Percentiles rank a stretch among this genome's conserved stretches.
These are phyloP conservation scores for Climacteris rufus DNA, from an alignment of 2,113 vertebrate species.

Conservation along the genomic window DNA sequence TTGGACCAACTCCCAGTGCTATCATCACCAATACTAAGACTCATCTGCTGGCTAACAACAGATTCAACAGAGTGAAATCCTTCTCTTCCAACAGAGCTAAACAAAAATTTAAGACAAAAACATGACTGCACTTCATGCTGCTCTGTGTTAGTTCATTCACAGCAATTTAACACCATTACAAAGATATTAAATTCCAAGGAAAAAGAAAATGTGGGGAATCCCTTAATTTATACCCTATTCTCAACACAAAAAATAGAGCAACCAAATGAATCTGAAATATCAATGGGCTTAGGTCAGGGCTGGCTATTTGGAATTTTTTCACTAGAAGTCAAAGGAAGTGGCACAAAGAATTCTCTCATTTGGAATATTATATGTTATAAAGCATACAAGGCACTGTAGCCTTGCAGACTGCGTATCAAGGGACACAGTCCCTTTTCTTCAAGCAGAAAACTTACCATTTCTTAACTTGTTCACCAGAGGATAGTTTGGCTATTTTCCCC, in stretches of 20 bases:
- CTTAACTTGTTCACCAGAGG: not conserved
- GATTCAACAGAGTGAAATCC: constrained; percentile 81
- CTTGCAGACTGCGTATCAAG: not conserved
- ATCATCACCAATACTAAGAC: constrained; percentile 90
- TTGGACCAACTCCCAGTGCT: constrained; percentile 98
- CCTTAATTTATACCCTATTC: not conserved
- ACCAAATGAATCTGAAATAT: not conserved
- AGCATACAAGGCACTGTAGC: not conserved
- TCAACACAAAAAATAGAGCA: not conserved
- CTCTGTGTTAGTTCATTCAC: not conserved
- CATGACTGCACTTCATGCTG: not conserved
- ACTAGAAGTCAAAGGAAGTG: not conserved
- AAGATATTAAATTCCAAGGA: not conserved
- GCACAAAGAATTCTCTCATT: not conserved
- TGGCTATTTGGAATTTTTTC: not conserved
- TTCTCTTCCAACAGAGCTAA: constrained; percentile 82
- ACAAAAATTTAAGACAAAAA: constrained; percentile 28
- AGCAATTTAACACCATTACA: not conserved
- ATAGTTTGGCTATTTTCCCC: not conserved
- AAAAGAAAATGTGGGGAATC: not conserved
- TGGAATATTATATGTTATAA: not conserved
- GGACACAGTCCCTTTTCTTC: not conserved
- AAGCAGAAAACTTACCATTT: not conserved
- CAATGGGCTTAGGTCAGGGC: not conserved
- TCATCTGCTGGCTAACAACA: constrained; percentile 86